A percentile compares a stretch with the other conserved stretches of the same genome.
These are phyloP conservation scores for Psilopsiagon aurifrons DNA, from an alignment of 2,113 vertebrate genomes.

Conservation along the genomic window DNA sequence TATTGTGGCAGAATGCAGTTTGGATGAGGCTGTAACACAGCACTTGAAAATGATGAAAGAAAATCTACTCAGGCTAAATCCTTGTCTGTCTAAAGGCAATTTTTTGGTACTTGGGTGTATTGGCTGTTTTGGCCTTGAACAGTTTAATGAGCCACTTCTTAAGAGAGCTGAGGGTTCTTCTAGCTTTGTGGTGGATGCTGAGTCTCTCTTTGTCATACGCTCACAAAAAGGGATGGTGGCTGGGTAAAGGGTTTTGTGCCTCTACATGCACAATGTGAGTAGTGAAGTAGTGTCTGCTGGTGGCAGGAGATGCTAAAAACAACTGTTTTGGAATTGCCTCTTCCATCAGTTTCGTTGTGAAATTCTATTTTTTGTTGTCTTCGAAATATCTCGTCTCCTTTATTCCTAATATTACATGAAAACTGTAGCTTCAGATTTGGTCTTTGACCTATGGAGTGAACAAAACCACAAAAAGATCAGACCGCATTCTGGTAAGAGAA, in stretches of 20 bases:
- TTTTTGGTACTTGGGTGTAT: neutral
- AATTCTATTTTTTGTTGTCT: neutral
- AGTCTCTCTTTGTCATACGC: fast-evolving
- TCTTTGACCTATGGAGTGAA: neutral
- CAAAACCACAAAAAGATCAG: neutral
- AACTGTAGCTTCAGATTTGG: neutral
- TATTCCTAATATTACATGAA: neutral
- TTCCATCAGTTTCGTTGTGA: neutral
- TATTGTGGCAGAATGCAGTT: neutral
- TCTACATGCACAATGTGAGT: fast-evolving
- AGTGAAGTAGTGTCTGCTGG: neutral
- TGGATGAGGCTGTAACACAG: neutral
- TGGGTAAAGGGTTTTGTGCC: neutral
- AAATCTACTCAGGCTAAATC: neutral
- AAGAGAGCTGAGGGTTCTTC: neutral
- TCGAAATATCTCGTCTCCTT: neutral
- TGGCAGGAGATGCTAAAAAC: fast-evolving
- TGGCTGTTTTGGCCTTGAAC: neutral
- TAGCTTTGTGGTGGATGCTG: neutral
- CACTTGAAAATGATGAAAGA: neutral
- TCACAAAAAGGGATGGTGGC: neutral
- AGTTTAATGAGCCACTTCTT: neutral
- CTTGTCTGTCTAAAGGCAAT: neutral
- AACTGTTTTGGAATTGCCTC: neutral
- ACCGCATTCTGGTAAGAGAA: neutral